Evolutionary conservation across 2,797 vertebrate species (phyloP).

Genomic region (Darevskia nairensis): DNA sequence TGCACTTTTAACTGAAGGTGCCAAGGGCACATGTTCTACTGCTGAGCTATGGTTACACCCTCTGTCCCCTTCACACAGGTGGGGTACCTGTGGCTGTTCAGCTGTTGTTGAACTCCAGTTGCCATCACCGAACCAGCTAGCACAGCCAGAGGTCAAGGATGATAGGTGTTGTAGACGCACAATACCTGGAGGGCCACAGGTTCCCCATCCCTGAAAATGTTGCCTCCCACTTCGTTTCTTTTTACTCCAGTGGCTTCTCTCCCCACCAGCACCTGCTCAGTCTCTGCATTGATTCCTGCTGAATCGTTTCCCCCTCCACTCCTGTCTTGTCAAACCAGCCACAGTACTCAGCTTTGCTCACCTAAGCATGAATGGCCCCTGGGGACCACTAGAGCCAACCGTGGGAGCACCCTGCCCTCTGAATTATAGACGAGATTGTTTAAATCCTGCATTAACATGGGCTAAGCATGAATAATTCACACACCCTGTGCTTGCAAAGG

Average conservation of each 20-base stretch:
- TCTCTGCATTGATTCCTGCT: background rate
- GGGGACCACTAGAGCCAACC: background rate
- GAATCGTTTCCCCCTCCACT: background rate
- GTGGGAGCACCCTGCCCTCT: conserved; percentile 48
- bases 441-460: conserved; percentile 66
- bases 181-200: background rate
- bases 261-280: background rate
- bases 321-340: background rate
- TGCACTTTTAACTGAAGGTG: background rate
- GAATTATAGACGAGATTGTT: conserved; percentile 74
- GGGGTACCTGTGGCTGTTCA: too few relatives aligned
- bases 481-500: background rate
- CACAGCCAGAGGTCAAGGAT: background rate
- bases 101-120: too few relatives aligned
- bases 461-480: conserved; percentile 78
- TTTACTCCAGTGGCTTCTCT: background rate
- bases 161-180: background rate
- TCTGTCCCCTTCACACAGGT: background rate
- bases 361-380: conserved; percentile 29
- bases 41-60: background rate
- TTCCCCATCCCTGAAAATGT: background rate
- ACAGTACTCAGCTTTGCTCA: conserved; percentile 29
- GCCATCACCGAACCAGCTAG: too few relatives aligned
- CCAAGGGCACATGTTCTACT: background rate
- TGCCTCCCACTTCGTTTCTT: background rate